Evolutionary conservation across 2,113 vertebrate species (phyloP).

Genomic region (Malurus elegans): DNA sequence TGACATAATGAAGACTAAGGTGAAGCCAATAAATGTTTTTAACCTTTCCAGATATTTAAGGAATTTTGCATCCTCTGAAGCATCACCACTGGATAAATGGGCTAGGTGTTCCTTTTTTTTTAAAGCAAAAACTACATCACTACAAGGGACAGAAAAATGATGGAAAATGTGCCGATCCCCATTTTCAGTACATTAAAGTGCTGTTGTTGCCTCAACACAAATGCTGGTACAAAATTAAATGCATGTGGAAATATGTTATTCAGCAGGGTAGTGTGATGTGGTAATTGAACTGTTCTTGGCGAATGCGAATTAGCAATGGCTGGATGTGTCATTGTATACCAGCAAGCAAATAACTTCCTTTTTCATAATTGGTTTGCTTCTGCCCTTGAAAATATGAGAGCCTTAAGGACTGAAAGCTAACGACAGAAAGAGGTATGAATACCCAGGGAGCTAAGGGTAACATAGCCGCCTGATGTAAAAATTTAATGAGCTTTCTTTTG

Average conservation of each 20-base stretch:
- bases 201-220: background rate
- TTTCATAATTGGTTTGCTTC: slow-evolving; percentile 12
- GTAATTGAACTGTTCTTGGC: background rate
- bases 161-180: background rate
- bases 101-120: background rate
- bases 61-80: background rate
- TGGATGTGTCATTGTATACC: background rate
- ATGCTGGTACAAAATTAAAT: background rate
- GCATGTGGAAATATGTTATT: background rate
- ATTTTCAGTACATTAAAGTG: background rate
- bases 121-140: background rate
- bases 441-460: slow-evolving; percentile 34
- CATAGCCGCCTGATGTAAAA: slow-evolving; percentile 58
- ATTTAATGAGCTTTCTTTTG: slow-evolving; percentile 74
- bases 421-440: slow-evolving; percentile 18
- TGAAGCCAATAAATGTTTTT: background rate
- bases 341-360: slow-evolving; percentile 8
- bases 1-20: background rate
- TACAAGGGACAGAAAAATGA: background rate
- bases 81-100: background rate
- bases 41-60: background rate
- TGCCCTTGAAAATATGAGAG: slow-evolving; percentile 41
- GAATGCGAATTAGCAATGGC: background rate
- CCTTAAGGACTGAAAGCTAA: slow-evolving; percentile 15
- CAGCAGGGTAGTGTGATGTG: background rate